These are phyloP conservation scores for Leptocoma aspasia DNA, from an alignment of 2,113 vertebrate species.

Conservation along the genomic window DNA sequence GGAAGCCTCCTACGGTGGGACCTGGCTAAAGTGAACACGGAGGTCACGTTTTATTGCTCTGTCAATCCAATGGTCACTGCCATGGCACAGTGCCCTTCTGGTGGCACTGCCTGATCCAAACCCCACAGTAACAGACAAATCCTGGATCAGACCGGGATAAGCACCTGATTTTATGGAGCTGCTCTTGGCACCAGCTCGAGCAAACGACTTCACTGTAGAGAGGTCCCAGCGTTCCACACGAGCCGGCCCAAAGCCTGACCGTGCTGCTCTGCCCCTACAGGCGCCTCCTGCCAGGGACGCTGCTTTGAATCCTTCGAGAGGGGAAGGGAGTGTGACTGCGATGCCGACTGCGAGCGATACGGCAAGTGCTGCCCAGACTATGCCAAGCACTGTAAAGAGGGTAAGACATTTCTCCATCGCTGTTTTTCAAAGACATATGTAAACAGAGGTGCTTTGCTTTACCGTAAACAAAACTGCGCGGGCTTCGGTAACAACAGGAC, in stretches of 20 bases:
- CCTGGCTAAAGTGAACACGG: background rate
- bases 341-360: conserved; percentile 74
- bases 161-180: background rate
- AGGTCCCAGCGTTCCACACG: background rate
- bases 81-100: background rate
- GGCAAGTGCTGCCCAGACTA: conserved; percentile 89
- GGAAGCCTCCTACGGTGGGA: background rate
- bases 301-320: conserved; percentile 86
- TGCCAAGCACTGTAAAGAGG: conserved; percentile 68
- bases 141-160: background rate
- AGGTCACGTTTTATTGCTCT: accelerated
- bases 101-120: background rate
- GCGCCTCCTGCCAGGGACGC: conserved; percentile 85
- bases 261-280: conserved; percentile 61
- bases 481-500: background rate
- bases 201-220: background rate
- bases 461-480: background rate
- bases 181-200: background rate
- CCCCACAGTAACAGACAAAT: background rate
- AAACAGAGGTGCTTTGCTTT: background rate
- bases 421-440: background rate
- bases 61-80: background rate
- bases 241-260: background rate
- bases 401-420: conserved; percentile 61
- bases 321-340: conserved; percentile 86